A percentile compares a stretch with the other conserved stretches of the same genome.
These are phyloP conservation scores for Drosophila paranaensis DNA, from an alignment of 2,888 invertebrate species.

Conservation along the genomic window DNA sequence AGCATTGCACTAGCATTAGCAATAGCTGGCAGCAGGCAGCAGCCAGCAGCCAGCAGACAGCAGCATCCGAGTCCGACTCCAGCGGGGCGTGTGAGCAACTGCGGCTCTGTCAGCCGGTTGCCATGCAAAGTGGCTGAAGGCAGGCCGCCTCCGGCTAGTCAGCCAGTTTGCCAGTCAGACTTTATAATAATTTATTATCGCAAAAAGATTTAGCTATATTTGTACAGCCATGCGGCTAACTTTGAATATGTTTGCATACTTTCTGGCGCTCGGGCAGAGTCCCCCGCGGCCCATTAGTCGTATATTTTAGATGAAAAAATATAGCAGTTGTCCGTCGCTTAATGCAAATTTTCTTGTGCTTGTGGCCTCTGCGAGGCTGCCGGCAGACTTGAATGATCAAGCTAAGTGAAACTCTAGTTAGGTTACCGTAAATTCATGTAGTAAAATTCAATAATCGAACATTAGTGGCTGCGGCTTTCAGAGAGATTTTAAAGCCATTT, in stretches of 20 bases:
- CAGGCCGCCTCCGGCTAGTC: conserved; percentile 21
- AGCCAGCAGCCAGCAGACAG: neutral
- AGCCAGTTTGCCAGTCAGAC: conserved; percentile 54
- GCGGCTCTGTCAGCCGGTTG: conserved; percentile 38
- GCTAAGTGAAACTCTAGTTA: conserved; percentile 8
- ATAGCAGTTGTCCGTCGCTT: conserved; percentile 59
- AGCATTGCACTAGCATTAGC: conserved; percentile 22
- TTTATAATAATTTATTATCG: conserved; percentile 82
- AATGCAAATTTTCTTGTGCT: conserved; percentile 45
- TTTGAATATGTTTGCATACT: conserved; percentile 67
- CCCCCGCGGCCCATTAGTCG: conserved; percentile 78
- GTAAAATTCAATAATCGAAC: neutral
- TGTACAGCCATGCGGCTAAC: conserved; percentile 52
- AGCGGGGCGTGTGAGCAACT: conserved; percentile 76
- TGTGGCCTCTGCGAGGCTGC: conserved; percentile 23
- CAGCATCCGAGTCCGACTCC: conserved; percentile 49
- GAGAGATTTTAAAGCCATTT: conserved; percentile 2
- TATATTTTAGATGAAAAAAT: conserved; percentile 76
- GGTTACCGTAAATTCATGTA: neutral
- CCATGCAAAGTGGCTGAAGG: conserved; percentile 61
- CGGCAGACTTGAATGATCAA: conserved; percentile 16
- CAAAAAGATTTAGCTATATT: conserved; percentile 69
- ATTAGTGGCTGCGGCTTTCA: neutral
- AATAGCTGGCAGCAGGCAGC: neutral
- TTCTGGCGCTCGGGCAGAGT: conserved; percentile 46